Base-by-base conservation (phyloP, 2,113 vertebrate genomes). In the Plecturocebus donacophilus region DNA sequence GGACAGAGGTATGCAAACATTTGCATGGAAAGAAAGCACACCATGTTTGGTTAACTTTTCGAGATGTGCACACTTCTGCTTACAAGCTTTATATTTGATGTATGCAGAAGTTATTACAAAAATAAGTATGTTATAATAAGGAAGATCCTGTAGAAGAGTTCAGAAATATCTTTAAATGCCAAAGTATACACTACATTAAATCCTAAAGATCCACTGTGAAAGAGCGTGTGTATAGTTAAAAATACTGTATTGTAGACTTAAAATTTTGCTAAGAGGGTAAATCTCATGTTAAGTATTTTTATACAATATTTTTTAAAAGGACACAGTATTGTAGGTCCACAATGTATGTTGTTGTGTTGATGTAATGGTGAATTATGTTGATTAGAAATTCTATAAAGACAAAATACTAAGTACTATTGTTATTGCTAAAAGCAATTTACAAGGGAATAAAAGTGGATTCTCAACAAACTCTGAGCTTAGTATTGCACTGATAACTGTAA, bases 401-500 rank as follows among this genome's bases (percentile, higher is more conserved):
- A 66, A 91, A 96, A 88, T 35, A 82, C 13, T 77, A 90, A 90
- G 42, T 81, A 32, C 35, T 64, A 91, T 96, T 64, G 47, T 54
- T 83, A 88, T 80, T 61, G 66, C 70, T 75, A 89, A 96, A 96
- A 92, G 40, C 68, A 95, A 66, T 95, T 71, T 77, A 66, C 58
- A 49, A 40, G 75, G n/a, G 49, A 94, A 97, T 40, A 30, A 89
- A 97, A 94, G 70, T 95, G 10, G 52, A 87, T 93, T 68, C 80
- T 90, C 90, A 94, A 81, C 80, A 49, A 93, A 52, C 61, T 83
- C 73, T 92, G 16, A 82, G 90, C n/a, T 64, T 58, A 8, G 7
- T 75, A 88, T 49, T 91, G 54, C 91, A 35, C 89, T 81, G 91
- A 94, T 95, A 97, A 58, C 91, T 91, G 85, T 97, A 94, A 96